Base-by-base conservation (phyloP, 2,888 invertebrate genomes). In the Arge pagana region DNA sequence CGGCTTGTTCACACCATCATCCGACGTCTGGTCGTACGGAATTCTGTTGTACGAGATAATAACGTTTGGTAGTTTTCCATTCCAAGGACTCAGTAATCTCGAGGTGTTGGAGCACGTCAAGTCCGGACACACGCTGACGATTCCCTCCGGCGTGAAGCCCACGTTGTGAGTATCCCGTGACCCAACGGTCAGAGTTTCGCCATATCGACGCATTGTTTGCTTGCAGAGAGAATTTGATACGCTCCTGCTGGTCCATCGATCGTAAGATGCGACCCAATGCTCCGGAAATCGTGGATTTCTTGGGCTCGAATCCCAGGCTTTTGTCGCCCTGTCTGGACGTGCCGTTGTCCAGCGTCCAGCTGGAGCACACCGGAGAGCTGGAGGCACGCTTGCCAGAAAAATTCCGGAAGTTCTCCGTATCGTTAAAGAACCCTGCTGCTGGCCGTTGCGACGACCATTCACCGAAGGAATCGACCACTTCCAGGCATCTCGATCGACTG, bases 11-110 rank as follows among this genome's bases (percentile, higher is more conserved):
- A 90, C 92, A 1, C 84, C 90, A 15, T 86, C 88, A 28, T 91
- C 93, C 0, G 95, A 96, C 76, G 86, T 95, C 11, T 96, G 94
- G 94, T 88, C 92, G 26, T 93, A 86, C 71, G 95, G 93, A 4
- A 89, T 95, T 33, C 80, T 94, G 16, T 80, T 95, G 2, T 95
- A 89, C 71, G 90, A 92, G 77, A 90, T 95, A 50, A 87, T 93
- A 52, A 93, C 95, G 0, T 93, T 95, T 76, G 95, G 95, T 7
- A 89, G 90, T 66, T 88, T 92, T 75, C 95, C 95, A 0, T 95
- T 90, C 76, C 93, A 91, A 78, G 93, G 92, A 0, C 80, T 92
- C 67, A 87, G 87, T 63, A 95, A 95, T 76, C 85, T 85, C 59
- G 87, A 94, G 79, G 95, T 94, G 11, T 78, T 94, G 62, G 86